Evolutionary conservation across 2,888 invertebrate species (phyloP).

Genomic region (Dryomyza anilis): DNA sequence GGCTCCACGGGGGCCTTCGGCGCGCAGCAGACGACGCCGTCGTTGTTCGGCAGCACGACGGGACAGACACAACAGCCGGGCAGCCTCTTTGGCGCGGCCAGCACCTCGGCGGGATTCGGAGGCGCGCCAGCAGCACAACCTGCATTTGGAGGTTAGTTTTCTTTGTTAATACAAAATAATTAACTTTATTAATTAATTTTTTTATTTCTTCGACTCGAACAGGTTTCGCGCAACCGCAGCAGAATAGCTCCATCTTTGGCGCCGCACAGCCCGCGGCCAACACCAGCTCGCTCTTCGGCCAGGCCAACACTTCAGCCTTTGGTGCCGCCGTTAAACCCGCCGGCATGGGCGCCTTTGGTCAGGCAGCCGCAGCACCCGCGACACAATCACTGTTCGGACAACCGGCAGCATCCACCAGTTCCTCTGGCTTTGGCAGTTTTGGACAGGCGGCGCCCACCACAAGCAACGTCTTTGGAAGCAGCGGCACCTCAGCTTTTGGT

Average conservation of each 20-base stretch:
- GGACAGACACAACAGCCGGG: conserved; percentile 59
- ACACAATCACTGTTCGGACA: conserved; percentile 65
- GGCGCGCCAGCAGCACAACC: conserved; percentile 62
- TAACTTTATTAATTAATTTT: not conserved
- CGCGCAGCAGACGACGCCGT: conserved; percentile 57
- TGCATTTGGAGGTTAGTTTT: conserved; percentile 57
- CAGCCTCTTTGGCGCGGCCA: conserved; percentile 66
- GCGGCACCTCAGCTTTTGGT: conserved; percentile 52
- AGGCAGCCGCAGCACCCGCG: conserved; percentile 53
- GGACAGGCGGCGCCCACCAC: conserved; percentile 66
- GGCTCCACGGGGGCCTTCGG: conserved; percentile 76
- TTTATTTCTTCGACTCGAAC: too few relatives aligned
- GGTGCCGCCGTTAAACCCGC: conserved; percentile 64
- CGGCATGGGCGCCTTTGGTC: conserved; percentile 54
- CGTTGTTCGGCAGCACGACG: conserved; percentile 66
- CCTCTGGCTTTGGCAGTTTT: conserved; percentile 66
- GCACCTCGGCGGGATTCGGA: conserved; percentile 72
- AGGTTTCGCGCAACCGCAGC: conserved; percentile 61
- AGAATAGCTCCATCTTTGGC: conserved; percentile 68
- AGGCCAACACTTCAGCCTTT: conserved; percentile 66
- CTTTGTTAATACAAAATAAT: not conserved
- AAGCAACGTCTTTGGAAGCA: conserved; percentile 63
- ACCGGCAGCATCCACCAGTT: conserved; percentile 56
- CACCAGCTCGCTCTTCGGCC: conserved; percentile 68
- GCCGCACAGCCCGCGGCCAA: conserved; percentile 61